Conservation (phyloP, 2,888 invertebrate genomes). For the Chromoteleia sp. region DNA sequence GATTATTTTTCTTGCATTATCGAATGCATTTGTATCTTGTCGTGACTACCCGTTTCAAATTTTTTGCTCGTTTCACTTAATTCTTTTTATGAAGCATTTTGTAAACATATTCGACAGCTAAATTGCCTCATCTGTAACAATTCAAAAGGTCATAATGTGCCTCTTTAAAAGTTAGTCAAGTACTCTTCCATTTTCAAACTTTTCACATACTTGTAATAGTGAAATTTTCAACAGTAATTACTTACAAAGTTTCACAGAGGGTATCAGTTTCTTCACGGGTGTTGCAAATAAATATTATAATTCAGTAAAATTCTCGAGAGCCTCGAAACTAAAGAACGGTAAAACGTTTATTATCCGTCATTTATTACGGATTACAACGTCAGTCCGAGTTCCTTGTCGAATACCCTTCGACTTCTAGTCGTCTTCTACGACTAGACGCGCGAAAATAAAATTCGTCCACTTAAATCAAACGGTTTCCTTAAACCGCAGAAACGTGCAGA, state of each 20-base stretch:
- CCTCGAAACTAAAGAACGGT: slow-evolving; percentile 1
- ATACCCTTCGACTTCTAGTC: no score
- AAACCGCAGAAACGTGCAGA: no score
- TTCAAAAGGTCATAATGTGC: slow-evolving; percentile 48
- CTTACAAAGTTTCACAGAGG: slow-evolving; percentile 36
- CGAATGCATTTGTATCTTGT: not conserved
- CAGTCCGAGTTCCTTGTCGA: no score
- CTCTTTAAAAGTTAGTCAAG: slow-evolving; percentile 56
- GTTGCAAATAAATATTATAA: slow-evolving; percentile 46
- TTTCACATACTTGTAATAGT: slow-evolving; percentile 41
- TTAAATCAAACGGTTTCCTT: no score
- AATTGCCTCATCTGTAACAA: slow-evolving; percentile 54
- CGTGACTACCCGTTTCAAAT: not conserved
- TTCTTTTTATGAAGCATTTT: slow-evolving; percentile 18
- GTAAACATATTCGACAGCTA: slow-evolving; percentile 42
- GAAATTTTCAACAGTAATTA: slow-evolving; percentile 58
- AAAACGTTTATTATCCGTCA: no score
- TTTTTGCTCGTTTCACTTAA: not conserved
- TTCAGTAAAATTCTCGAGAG: slow-evolving; percentile 16
- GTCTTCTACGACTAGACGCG: no score
- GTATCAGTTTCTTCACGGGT: slow-evolving; percentile 38
- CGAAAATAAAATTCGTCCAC: no score
- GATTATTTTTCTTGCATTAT: not conserved
- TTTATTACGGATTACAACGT: slow-evolving; percentile 9
- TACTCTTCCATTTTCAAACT: slow-evolving; percentile 48